Conservation (phyloP, 2,888 invertebrate genomes). For the Machimus rusticus region DNA sequence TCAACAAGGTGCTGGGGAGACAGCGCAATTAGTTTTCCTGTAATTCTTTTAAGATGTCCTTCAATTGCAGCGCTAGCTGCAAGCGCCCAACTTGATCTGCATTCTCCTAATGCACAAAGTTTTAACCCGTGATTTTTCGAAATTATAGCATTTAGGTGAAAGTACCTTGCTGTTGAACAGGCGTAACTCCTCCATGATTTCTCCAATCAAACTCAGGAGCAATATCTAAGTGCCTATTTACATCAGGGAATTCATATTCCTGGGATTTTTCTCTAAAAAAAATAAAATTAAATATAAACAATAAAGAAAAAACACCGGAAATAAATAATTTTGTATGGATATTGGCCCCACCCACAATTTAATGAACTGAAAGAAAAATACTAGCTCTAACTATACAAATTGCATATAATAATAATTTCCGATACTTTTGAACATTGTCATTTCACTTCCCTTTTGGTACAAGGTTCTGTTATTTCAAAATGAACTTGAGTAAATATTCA, state of each 20-base stretch:
- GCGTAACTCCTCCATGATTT: neutral
- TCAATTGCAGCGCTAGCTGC: neutral
- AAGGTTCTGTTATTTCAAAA: neutral
- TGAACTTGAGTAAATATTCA: too few relatives aligned
- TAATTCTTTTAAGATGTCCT: neutral
- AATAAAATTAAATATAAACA: neutral
- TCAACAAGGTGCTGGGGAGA: neutral
- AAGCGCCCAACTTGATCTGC: neutral
- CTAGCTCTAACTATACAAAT: too few relatives aligned
- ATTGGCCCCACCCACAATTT: neutral
- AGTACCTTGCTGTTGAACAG: neutral
- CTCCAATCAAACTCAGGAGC: neutral
- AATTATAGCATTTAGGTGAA: neutral
- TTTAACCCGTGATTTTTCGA: neutral
- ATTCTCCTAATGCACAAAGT: neutral
- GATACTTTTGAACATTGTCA: too few relatives aligned
- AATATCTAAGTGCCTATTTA: neutral
- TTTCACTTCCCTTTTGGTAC: too few relatives aligned
- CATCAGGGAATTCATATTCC: neutral
- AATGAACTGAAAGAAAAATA: too few relatives aligned
- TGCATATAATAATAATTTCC: too few relatives aligned
- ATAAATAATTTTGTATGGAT: neutral
- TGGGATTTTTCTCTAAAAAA: neutral
- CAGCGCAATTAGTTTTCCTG: neutral
- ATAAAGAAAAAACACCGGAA: neutral